phyloP scores from a whole-genome alignment of 1,140 invertebrate species.

The Platyscapa corneri region DNA sequence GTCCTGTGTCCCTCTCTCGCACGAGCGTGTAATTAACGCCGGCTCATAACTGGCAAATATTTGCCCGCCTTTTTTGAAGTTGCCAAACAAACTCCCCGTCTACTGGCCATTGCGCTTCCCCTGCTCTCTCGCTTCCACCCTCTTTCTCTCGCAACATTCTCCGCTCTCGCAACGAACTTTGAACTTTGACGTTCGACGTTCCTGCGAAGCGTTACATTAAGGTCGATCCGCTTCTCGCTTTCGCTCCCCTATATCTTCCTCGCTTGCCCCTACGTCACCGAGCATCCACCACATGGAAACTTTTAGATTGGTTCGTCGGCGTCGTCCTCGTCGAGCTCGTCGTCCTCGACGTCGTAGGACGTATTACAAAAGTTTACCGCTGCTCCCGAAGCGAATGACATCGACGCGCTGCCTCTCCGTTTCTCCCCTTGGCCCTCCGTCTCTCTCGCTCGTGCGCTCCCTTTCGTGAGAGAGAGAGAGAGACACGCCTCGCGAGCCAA shows the following conservation, averaged over 20 bases:
- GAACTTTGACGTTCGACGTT: conserved; percentile 42
- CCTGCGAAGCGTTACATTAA: conserved; percentile 49
- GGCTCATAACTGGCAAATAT: conserved; percentile 49
- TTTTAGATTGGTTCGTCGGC: conserved; percentile 58
- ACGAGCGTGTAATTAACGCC: conserved; percentile 30
- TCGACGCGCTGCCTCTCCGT: conserved; percentile 55
- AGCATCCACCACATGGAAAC: conserved; percentile 49
- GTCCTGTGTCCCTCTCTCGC: neutral
- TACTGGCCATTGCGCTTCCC: neutral
- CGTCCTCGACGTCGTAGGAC: conserved; percentile 48
- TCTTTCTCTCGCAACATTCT: conserved; percentile 4
- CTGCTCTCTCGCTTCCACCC: neutral
- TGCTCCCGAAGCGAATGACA: conserved; percentile 33
- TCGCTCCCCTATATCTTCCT: neutral
- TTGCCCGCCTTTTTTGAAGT: conserved; percentile 38
- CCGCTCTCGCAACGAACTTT: conserved; percentile 24
- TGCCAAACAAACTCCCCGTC: conserved; percentile 23
- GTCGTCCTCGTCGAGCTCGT: conserved; percentile 23
- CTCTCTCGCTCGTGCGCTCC: neutral
- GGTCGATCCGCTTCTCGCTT: conserved; percentile 9
- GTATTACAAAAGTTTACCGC: conserved; percentile 64
- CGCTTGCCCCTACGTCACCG: neutral
- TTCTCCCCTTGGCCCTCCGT: neutral
- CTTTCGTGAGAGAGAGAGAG: neutral
- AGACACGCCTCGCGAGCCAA: neutral